Percentiles rank a stretch among this genome's conserved stretches.
These are phyloP conservation scores for Sericinus montela DNA, from an alignment of 2,888 invertebrate genomes.

Conservation along the genomic window DNA sequence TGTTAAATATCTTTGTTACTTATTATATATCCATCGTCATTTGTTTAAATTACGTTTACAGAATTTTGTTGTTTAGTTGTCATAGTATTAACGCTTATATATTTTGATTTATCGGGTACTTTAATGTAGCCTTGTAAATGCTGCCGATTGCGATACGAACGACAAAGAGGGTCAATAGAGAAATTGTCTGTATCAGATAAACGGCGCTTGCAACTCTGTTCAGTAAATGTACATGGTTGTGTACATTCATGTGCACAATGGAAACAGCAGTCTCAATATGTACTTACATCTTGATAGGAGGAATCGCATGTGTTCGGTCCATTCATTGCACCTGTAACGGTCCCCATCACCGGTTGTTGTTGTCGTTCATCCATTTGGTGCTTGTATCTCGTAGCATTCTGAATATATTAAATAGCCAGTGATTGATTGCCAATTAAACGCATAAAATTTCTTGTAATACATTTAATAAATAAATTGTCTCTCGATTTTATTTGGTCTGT, in stretches of 20 bases:
- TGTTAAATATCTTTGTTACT: no score
- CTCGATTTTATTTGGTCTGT: no score
- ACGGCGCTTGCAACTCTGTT: conserved; percentile 23
- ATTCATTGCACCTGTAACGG: conserved; percentile 44
- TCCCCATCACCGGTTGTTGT: conserved; percentile 29
- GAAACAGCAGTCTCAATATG: conserved; percentile 29
- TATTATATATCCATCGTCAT: no score
- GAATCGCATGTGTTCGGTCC: conserved; percentile 48
- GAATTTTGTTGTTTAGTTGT: conserved; percentile 11
- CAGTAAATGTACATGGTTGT: conserved; percentile 18
- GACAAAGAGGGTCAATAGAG: conserved; percentile 27
- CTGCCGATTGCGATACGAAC: conserved; percentile 27
- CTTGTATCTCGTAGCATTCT: no score
- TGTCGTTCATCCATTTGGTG: conserved; percentile 27
- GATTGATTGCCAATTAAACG: no score
- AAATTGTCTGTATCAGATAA: conserved; percentile 28
- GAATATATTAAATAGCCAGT: no score
- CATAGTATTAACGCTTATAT: conserved; percentile 6
- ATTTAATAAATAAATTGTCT: no score
- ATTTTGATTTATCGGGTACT: conserved; percentile 13
- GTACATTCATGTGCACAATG: conserved; percentile 34
- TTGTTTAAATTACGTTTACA: conserved; percentile 1
- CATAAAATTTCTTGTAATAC: no score
- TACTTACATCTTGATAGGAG: conserved; percentile 31
- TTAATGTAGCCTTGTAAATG: conserved; percentile 22